A percentile compares a stretch with the other conserved stretches of the same genome.
Evolutionary conservation across 2,797 vertebrate species (phyloP).

Genomic region (Peromyscus eremicus): DNA sequence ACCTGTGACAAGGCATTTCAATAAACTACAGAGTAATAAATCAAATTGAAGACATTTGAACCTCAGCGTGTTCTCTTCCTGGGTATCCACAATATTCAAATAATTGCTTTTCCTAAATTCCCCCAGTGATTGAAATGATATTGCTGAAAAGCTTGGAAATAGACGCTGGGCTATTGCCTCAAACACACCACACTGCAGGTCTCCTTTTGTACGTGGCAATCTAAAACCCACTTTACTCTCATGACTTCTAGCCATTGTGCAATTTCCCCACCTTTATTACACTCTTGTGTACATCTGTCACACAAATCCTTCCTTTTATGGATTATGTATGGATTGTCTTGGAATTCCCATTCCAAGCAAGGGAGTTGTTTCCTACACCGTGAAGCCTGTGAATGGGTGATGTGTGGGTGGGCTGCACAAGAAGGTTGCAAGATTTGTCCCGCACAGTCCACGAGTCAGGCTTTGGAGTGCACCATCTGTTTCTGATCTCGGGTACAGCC

Average conservation of each 20-base stretch:
- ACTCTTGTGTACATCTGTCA: neutral
- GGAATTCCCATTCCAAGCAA: neutral
- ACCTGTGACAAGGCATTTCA: slow-evolving; percentile 59
- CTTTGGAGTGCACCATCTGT: rapidly evolving
- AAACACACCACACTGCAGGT: neutral
- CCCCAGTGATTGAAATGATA: slow-evolving; percentile 19
- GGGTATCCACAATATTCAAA: slow-evolving; percentile 4
- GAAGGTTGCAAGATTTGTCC: neutral
- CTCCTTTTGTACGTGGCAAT: neutral
- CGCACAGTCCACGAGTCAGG: neutral
- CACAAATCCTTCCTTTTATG: neutral
- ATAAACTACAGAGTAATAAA: slow-evolving; percentile 72
- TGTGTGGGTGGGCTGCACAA: neutral
- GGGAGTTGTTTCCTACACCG: neutral
- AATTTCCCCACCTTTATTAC: neutral
- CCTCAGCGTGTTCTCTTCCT: neutral
- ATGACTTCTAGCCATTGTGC: neutral
- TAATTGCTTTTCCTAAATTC: slow-evolving; percentile 57
- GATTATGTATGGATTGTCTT: neutral
- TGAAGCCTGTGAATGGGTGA: neutral
- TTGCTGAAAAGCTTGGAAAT: slow-evolving; percentile 19
- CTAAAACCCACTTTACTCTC: neutral
- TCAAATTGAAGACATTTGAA: slow-evolving; percentile 66
- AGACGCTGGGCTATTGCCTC: neutral
- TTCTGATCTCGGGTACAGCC: neutral